These are phyloP conservation scores for Heterodera schachtii DNA, from an alignment of 1,140 invertebrate species.

Conservation along the genomic window DNA sequence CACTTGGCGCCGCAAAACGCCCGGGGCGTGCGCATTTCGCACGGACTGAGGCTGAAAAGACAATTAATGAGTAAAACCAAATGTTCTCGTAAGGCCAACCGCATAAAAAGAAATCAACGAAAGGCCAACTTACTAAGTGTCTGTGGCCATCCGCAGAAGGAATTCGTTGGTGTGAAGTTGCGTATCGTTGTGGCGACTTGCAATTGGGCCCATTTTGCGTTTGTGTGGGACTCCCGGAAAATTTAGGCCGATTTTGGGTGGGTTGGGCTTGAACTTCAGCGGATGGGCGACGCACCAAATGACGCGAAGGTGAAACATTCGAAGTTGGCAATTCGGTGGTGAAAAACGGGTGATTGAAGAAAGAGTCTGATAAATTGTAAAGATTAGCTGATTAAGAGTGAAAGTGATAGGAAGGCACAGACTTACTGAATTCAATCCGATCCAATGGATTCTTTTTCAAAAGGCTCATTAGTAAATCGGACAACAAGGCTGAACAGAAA, in stretches of 20 bases:
- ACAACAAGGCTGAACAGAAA: slow-evolving; percentile 83
- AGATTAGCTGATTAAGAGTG: not conserved
- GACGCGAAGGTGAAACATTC: slow-evolving; percentile 12
- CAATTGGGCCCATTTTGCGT: not conserved
- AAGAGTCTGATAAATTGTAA: slow-evolving; percentile 55
- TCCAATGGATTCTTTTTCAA: slow-evolving; percentile 89
- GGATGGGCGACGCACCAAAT: slow-evolving; percentile 23
- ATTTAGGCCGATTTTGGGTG: not conserved
- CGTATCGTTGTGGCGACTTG: slow-evolving; percentile 11
- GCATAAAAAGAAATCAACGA: not conserved
- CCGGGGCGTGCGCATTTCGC: slow-evolving; percentile 12
- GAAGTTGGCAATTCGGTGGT: slow-evolving; percentile 15
- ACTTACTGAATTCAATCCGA: slow-evolving; percentile 81
- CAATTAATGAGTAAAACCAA: no score
- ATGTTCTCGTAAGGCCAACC: not conserved
- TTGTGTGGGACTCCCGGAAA: not conserved
- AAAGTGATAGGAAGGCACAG: slow-evolving; percentile 18
- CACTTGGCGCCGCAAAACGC: slow-evolving; percentile 17
- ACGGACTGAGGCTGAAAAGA: slow-evolving; percentile 9
- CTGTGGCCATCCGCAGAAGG: slow-evolving; percentile 15
- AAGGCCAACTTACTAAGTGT: slow-evolving; percentile 4
- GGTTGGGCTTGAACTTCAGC: slow-evolving; percentile 24
- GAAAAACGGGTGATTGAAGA: slow-evolving; percentile 62
- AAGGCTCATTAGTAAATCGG: slow-evolving; percentile 81
- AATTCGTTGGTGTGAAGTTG: slow-evolving; percentile 17